Evolutionary conservation across 2,888 invertebrate genomes (phyloP).

Genomic region (Neoaliturus tenellus): DNA sequence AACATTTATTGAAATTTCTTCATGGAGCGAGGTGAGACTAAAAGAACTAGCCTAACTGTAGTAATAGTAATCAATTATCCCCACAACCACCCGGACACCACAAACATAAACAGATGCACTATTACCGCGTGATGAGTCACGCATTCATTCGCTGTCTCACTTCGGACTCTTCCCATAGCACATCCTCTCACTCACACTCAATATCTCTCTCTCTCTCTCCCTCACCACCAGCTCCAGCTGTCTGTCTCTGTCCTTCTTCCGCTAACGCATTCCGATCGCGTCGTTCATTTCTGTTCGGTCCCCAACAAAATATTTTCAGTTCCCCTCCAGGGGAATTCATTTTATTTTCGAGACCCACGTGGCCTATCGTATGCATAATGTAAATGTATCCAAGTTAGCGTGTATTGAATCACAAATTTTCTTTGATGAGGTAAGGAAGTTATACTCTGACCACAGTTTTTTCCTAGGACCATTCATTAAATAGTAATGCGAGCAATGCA

Average conservation of each 20-base stretch:
- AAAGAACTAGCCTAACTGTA: too few relatives aligned
- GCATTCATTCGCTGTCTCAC: neutral
- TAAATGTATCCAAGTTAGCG: neutral
- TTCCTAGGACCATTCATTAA: too few relatives aligned
- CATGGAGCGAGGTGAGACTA: too few relatives aligned
- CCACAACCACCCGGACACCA: too few relatives aligned
- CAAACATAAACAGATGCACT: too few relatives aligned
- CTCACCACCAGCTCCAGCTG: neutral
- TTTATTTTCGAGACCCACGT: neutral
- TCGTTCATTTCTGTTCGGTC: neutral
- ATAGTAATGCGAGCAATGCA: too few relatives aligned
- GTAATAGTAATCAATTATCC: too few relatives aligned
- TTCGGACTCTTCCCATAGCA: neutral
- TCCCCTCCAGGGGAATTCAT: neutral
- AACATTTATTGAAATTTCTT: too few relatives aligned
- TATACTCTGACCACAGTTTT: too few relatives aligned
- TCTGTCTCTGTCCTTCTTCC: neutral
- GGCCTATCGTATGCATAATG: neutral
- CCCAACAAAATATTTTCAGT: constrained; percentile 21
- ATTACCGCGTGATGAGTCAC: neutral
- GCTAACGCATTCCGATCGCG: constrained; percentile 26
- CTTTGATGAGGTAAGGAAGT: too few relatives aligned
- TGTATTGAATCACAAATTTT: too few relatives aligned
- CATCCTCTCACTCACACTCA: too few relatives aligned
- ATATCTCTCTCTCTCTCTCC: neutral